phyloP scores from a whole-genome alignment of 2,797 vertebrate species.

The Pseudomugil tenellus region DNA sequence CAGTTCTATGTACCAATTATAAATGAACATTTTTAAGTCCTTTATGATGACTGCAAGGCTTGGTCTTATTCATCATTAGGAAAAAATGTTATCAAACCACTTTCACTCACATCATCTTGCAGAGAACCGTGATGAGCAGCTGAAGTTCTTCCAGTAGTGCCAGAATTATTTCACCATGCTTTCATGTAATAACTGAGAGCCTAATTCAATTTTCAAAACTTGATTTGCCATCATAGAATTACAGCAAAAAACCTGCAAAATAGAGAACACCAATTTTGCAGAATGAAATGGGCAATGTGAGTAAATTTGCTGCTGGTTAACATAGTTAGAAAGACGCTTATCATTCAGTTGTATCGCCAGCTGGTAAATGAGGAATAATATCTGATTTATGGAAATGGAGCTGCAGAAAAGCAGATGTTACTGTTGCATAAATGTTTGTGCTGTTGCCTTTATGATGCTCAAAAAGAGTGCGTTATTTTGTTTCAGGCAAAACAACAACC shows the following conservation, averaged over 20 bases:
- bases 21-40: neutral
- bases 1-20: neutral
- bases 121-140: neutral
- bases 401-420: constrained; percentile 27
- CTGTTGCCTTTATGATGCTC: constrained; percentile 16
- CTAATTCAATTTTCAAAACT: neutral
- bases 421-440: constrained; percentile 16
- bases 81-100: neutral
- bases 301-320: constrained; percentile 31
- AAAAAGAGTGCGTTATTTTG: constrained; percentile 22
- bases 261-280: neutral
- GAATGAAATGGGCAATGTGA: constrained; percentile 13
- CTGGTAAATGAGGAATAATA: constrained; percentile 49
- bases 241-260: constrained; percentile 4
- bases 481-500: constrained; percentile 32
- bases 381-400: constrained; percentile 39
- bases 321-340: constrained; percentile 28
- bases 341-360: constrained; percentile 32
- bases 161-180: neutral
- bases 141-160: constrained; percentile 1
- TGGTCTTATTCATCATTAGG: neutral
- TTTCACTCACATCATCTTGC: neutral
- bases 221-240: constrained; percentile 32
- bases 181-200: neutral
- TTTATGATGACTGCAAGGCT: neutral